Conservation (phyloP, 2,113 vertebrate genomes). For the Melanocharis versteri region DNA sequence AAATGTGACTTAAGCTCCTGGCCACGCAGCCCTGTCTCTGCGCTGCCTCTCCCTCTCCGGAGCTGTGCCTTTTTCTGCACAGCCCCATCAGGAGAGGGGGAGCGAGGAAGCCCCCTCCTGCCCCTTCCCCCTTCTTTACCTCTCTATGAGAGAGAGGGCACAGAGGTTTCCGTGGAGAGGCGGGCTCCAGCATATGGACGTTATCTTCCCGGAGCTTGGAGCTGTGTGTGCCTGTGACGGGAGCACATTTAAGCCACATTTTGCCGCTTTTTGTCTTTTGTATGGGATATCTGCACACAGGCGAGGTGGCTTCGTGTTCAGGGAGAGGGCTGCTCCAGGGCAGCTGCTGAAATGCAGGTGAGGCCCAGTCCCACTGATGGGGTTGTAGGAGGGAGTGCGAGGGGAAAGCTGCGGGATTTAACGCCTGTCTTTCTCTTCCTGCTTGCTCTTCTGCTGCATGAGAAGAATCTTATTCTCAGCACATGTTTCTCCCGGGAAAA, state of each 20-base stretch:
- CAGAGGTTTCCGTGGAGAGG: background rate
- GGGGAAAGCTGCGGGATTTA: background rate
- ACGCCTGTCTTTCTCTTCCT: background rate
- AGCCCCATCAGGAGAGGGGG: background rate
- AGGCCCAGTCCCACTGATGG: background rate
- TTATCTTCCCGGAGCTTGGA: background rate
- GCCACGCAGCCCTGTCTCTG: rapidly evolving
- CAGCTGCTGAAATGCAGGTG: background rate
- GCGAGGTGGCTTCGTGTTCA: background rate
- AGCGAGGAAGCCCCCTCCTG: rapidly evolving
- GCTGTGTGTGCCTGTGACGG: rapidly evolving
- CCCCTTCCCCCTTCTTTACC: background rate
- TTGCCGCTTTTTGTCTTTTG: background rate
- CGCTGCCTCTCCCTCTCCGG: rapidly evolving
- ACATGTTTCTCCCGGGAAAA: background rate
- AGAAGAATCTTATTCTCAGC: background rate
- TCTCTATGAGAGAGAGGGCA: background rate
- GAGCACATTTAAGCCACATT: slow-evolving; percentile 10
- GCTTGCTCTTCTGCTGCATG: background rate
- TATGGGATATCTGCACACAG: background rate
- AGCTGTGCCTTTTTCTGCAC: background rate
- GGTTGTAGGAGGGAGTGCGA: rapidly evolving
- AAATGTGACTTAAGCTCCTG: background rate
- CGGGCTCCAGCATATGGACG: background rate
- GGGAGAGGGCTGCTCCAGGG: background rate